Evolutionary conservation across 2,113 vertebrate species (phyloP), one percentile per base, ranked within the genome.

Genomic region (Tiliqua scincoides): DNA sequence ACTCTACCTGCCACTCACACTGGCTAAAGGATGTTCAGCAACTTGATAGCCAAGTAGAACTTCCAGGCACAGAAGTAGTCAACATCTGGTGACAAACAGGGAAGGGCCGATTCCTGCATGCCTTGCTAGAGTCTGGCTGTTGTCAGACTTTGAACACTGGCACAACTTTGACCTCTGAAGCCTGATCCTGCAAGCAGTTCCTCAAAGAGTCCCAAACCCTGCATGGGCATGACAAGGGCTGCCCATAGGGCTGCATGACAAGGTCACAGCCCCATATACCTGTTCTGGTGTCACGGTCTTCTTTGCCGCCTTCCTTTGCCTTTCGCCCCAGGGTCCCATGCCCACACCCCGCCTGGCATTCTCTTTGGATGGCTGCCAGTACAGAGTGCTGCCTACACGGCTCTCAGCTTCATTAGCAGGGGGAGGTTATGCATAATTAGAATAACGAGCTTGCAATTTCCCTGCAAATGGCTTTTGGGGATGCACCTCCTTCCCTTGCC

Each of bases 331-430:
- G 43, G 43, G 8, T 48, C 43, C 43, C 43, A 48, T 48, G 43
- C 8, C 43, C 43, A 48, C 43, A 48, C 43, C 43, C 43, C 4
- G 43, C 43, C 43, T 48, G 43, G 43, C 43, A 48, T 48, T 48
- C 43, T 48, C 43, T 48, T 48, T 48, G 43, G 43, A 4, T 48
- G 43, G 43, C 8, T 48, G 79, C 85, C 88, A 88, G 20, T 91
- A 35, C 94, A 93, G 90, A 91, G 82, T 91, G 89, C 88, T 91
- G 91, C 91, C 91, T 96, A 92, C 93, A 86, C 91, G 88, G 81
- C 61, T 96, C 91, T 81, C 87, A 93, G 92, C 90, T 94, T 96
- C 94, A 96, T 96, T 95, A 95, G 88, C 91, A 67, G 91, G 92
- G 91, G 92, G 91, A 92, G 90, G 87, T 11, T 4, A 3, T 61